phyloP scores from a whole-genome alignment of 2,888 invertebrate genomes.

The Trilocha varians region DNA sequence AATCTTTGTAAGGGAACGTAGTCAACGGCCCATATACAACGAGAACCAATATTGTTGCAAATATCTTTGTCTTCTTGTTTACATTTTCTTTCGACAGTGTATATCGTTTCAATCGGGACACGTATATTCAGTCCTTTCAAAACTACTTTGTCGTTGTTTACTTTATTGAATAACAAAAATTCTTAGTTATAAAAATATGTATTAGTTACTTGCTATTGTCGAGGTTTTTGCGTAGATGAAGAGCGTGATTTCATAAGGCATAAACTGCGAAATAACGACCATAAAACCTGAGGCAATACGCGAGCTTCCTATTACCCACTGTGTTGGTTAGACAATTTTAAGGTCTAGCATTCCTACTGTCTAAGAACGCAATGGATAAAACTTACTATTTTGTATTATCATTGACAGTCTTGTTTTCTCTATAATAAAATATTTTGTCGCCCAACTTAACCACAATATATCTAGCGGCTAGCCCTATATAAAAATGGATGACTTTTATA shows the following conservation, averaged over 20 bases:
- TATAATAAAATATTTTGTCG: too few relatives aligned
- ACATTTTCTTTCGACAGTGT: conserved; percentile 12
- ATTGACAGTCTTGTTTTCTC: too few relatives aligned
- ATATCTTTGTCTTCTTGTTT: conserved; percentile 16
- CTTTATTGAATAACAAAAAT: background rate
- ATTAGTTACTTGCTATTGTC: too few relatives aligned
- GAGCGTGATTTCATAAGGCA: conserved; percentile 60
- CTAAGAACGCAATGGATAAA: too few relatives aligned
- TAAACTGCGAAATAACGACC: conserved; percentile 60
- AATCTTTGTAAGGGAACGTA: conserved; percentile 38
- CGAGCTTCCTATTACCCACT: conserved; percentile 56
- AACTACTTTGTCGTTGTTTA: background rate
- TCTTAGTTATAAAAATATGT: background rate
- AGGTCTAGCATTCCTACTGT: too few relatives aligned
- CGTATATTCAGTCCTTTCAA: background rate
- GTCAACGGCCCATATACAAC: conserved; percentile 16
- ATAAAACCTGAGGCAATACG: conserved; percentile 63
- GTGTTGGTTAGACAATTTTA: conserved; percentile 48
- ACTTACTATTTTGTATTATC: too few relatives aligned
- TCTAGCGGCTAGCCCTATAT: too few relatives aligned
- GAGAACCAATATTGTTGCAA: conserved; percentile 18
- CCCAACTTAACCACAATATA: too few relatives aligned
- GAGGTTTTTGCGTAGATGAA: conserved; percentile 33
- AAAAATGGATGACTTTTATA: too few relatives aligned
- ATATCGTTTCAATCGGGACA: background rate